Percentiles rank a stretch among this genome's conserved stretches.
phyloP scores from a whole-genome alignment of 2,797 vertebrate genomes.

The Neoniphon sammara region DNA sequence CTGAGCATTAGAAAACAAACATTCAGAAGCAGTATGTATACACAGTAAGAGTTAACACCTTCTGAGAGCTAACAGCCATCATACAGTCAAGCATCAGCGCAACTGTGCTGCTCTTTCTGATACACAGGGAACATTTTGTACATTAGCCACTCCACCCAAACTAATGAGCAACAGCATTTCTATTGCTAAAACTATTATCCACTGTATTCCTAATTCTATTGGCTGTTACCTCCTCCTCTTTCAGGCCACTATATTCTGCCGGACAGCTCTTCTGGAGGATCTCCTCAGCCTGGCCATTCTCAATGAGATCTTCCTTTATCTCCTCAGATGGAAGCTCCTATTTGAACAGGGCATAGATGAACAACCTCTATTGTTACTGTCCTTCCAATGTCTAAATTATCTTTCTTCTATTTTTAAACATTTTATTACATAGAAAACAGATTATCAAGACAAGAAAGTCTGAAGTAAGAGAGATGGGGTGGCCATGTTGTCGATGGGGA shows the following conservation, averaged over 20 bases:
- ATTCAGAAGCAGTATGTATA: constrained; percentile 7
- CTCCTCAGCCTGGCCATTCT: constrained; percentile 87
- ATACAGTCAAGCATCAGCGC: background rate
- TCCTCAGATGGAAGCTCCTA: constrained; percentile 89
- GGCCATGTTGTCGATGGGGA: background rate
- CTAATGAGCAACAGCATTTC: too few relatives aligned
- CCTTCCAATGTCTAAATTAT: background rate
- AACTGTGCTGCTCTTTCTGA: background rate
- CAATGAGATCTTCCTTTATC: constrained; percentile 89
- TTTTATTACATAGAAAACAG: too few relatives aligned
- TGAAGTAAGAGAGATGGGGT: too few relatives aligned
- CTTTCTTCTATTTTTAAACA: too few relatives aligned
- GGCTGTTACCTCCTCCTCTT: constrained; percentile 91
- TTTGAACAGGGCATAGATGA: background rate
- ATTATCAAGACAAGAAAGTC: too few relatives aligned
- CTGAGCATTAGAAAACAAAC: constrained; percentile 76
- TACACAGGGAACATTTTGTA: too few relatives aligned
- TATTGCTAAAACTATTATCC: background rate
- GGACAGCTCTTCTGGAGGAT: constrained; percentile 91
- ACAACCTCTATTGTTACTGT: background rate
- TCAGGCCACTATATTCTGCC: constrained; percentile 85
- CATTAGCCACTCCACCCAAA: too few relatives aligned
- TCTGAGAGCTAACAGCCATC: too few relatives aligned
- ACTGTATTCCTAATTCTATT: background rate
- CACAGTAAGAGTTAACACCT: background rate